Conservation (phyloP, 2,888 invertebrate genomes). For the Cyrtodaria siliqua region DNA sequence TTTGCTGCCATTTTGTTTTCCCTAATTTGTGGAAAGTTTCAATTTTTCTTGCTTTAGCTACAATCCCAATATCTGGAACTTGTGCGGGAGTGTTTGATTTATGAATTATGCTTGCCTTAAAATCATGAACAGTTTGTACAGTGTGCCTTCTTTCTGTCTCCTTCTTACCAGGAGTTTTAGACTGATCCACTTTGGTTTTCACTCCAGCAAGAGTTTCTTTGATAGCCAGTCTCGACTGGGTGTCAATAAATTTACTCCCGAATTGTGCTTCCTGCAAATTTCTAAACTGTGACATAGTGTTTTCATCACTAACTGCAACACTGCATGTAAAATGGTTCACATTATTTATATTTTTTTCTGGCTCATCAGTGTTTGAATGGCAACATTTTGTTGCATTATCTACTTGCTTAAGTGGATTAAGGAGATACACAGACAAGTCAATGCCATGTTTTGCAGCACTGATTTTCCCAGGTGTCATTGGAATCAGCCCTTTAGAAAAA, state of each 20-base stretch:
- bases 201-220: constrained; percentile 57
- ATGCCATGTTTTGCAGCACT: constrained; percentile 58
- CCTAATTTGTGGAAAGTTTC: constrained; percentile 5
- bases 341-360: neutral
- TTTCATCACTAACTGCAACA: neutral
- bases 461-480: constrained; percentile 57
- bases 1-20: neutral
- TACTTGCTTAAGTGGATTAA: constrained; percentile 44
- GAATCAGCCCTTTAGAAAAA: constrained; percentile 8
- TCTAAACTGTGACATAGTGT: constrained; percentile 1
- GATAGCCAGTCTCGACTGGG: constrained; percentile 44
- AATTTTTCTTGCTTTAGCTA: constrained; percentile 32
- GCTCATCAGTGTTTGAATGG: neutral
- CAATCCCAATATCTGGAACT: constrained; percentile 42
- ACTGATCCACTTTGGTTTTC: constrained; percentile 42
- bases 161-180: constrained; percentile 21
- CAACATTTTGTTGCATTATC: neutral
- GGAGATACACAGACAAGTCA: constrained; percentile 56
- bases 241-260: constrained; percentile 27
- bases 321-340: no score
- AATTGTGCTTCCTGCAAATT: neutral
- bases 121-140: constrained; percentile 53
- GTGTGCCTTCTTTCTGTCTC: constrained; percentile 50
- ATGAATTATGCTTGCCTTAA: constrained; percentile 10
- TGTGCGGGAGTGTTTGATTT: neutral